Evolutionary conservation across 2,113 vertebrate genomes (phyloP), one percentile per base, ranked within the genome.

Genomic region (Oxyura jamaicensis): DNA sequence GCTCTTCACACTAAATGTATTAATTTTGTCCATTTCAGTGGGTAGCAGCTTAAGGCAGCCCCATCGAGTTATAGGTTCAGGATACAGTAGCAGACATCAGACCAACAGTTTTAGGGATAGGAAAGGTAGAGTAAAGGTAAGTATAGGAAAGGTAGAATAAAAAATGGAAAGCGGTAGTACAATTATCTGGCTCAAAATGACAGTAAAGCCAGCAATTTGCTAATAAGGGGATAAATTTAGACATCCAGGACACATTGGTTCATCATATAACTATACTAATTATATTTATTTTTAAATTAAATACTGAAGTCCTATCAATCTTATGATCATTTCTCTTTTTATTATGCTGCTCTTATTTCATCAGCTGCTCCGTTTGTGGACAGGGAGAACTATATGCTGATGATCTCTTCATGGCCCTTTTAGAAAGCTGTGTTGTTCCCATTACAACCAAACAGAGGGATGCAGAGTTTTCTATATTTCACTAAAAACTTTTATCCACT

Each of bases 31-130:
- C 36, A 1, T 84, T 71, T 79, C 69, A 53, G 62, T 2, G 0
- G 0, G 0, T 7, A 33, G 66, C 17, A 18, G 25, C 42, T 19
- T 33, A 20, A 74, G 72, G 23, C 59, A 78, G 25, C 11, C n/a
- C 17, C 4, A 0, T 29, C 44, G 22, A 20, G 33, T 8, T 11
- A 8, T 19, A 2, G 0, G 48, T 25, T 90, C 18, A 20, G 36
- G 62, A 13, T 29, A 65, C 1, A 2, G 39, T 41, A 65, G 28
- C 36, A 65, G 26, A 19, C 62, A 29, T 65, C 26, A 65, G 62
- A 41, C 62, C 7, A 41, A 41, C 36, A 65, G 36, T 65, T 65
- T 65, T 29, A 65, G 39, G 62, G 17, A 29, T 41, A 29, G 26
- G 28, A 41, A 65, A 65, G 26, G 23, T 20, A 41, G 17, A 41